phyloP scores from a whole-genome alignment of 2,113 vertebrate genomes.

The Polyodon spathula region DNA sequence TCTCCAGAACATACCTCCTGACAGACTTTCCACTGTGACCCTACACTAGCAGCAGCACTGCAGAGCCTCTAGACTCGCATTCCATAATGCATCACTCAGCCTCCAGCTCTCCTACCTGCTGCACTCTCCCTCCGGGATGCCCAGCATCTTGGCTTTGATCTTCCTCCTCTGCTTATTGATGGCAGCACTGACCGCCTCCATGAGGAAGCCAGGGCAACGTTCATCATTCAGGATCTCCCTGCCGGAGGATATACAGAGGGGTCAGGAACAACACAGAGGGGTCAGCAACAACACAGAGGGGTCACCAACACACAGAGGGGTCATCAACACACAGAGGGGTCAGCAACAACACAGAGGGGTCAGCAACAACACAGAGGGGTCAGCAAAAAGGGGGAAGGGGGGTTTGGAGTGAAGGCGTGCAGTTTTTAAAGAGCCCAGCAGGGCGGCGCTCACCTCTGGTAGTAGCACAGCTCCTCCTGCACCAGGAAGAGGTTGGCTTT shows the following conservation, averaged over 20 bases:
- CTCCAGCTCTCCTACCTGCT: conserved; percentile 59
- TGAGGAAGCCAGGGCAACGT: conserved; percentile 69
- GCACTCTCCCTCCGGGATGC: conserved; percentile 57
- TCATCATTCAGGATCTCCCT: conserved; percentile 86
- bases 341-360: neutral
- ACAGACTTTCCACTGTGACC: neutral
- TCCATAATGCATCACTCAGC: neutral
- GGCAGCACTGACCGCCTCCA: conserved; percentile 72
- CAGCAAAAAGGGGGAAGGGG: too few species aligned
- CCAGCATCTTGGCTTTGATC: conserved; percentile 93
- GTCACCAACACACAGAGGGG: too few species aligned
- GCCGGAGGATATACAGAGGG: conserved; percentile 7
- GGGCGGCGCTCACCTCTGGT: conserved; percentile 66
- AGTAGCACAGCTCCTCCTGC: conserved; percentile 87
- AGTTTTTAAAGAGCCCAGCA: neutral
- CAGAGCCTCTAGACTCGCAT: too few species aligned
- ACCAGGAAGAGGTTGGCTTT: conserved; percentile 90
- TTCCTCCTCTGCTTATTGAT: conserved; percentile 77
- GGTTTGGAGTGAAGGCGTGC: too few species aligned
- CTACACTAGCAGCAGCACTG: neutral
- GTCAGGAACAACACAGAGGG: neutral
- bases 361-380: too few species aligned
- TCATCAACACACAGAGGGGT: too few species aligned
- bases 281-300: too few species aligned
- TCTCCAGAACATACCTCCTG: neutral